Percentiles rank a stretch among this genome's conserved stretches.
phyloP scores from a whole-genome alignment of 2,797 vertebrate species.

The Euthynnus affinis region DNA sequence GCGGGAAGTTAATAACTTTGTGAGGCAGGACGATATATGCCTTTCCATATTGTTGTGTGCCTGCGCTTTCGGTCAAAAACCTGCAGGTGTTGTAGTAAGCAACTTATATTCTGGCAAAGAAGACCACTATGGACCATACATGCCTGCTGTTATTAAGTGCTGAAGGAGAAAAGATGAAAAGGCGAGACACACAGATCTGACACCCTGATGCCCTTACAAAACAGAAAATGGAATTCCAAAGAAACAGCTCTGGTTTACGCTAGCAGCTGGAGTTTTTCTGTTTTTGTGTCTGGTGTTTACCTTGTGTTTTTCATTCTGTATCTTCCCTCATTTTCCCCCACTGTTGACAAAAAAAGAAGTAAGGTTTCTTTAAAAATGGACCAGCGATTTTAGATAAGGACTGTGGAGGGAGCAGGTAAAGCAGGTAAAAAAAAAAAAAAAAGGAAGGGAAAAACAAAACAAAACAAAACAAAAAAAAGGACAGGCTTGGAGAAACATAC shows the following conservation, averaged over 20 bases:
- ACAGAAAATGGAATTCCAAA: conserved; percentile 63
- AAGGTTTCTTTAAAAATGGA: conserved; percentile 53
- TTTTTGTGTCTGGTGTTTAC: neutral
- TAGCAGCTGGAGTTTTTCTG: neutral
- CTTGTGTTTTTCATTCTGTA: conserved; percentile 1
- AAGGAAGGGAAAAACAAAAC: neutral
- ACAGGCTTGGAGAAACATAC: neutral
- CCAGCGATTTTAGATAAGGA: conserved; percentile 62
- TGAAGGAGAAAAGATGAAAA: conserved; percentile 5
- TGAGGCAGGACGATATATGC: neutral
- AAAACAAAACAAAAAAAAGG: neutral
- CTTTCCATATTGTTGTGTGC: neutral
- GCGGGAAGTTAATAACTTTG: conserved; percentile 45
- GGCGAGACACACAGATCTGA: conserved; percentile 2
- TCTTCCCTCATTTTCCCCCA: conserved; percentile 41
- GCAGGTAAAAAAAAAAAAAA: conserved; percentile 6
- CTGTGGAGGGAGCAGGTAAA: conserved; percentile 24
- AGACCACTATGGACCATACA: neutral
- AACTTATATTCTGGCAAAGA: neutral
- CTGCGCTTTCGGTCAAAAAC: conserved; percentile 4
- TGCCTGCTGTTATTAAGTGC: neutral
- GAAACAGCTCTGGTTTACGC: conserved; percentile 44
- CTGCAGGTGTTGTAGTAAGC: conserved; percentile 21
- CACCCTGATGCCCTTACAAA: neutral
- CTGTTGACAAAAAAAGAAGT: conserved; percentile 39